Base-by-base conservation (phyloP, 1,140 invertebrate genomes). In the Pogonomyrmex barbatus region DNA sequence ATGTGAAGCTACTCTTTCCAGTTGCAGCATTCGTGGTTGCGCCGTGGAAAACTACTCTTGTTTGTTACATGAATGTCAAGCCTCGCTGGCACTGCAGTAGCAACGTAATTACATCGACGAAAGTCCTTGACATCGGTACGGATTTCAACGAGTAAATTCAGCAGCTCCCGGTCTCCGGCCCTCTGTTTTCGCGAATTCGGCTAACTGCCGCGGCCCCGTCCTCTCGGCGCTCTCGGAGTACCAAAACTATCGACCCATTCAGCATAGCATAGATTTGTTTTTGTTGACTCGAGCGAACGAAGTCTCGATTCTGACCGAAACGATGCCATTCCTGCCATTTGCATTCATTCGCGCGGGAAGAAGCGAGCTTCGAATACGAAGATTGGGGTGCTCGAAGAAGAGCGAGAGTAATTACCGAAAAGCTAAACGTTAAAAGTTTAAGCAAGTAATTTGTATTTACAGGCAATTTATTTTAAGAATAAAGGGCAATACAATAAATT, bases 61-160 rank as follows among this genome's bases (percentile, higher is more conserved):
- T 14, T 62, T 12, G 68, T 83, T 56, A 75, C 70, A 33, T 10
- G 10, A 52, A 36, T 39, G 47, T 24, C 58, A 73, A 17, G 45
- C 50, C 33, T 47, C 17, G 39, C 76, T 52, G 83, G 2, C 54
- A 42, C 45, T 87, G 67, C 47, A 8, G 54, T 50, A 42, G 42
- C 62, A 58, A 62, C 36, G 50, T 85, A 67, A 87, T 86, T 82
- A 88, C 77, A 86, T 76, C 70, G 75, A 58, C 42, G 24, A 50
- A 85, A 68, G 54, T 88, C 83, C 87, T 82, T 86, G 75, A 82
- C 87, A 86, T 54, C 81, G 67, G 45, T 39, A 17, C 52, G 54
- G 65, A 12, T 36, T 42, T 76, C 70, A 85, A 88, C 33, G 45
- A 73, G 30, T 47, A 54, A 71, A 60, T 54, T 65, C 71, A 17